phyloP scores from a whole-genome alignment of 35 echinoderm and acorn worm species.

The Nesometra sesokonis region DNA sequence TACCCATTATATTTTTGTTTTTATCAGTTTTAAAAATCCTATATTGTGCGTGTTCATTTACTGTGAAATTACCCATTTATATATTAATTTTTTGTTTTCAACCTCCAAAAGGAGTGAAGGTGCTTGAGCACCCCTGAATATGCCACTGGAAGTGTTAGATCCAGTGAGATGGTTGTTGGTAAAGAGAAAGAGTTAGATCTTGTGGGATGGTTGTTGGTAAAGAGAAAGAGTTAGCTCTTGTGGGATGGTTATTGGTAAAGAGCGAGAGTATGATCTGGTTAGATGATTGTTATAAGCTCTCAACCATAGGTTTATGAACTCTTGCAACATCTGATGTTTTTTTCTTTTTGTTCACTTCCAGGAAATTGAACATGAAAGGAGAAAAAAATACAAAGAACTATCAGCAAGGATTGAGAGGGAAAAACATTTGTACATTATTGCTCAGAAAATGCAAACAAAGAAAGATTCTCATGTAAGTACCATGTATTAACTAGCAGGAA shows the following conservation, averaged over 20 bases:
- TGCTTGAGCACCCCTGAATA: neutral
- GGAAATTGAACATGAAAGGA: conserved; percentile 24
- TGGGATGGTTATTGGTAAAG: neutral
- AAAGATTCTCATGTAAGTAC: conserved; percentile 28
- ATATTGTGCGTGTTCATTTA: no score
- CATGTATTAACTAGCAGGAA: no score
- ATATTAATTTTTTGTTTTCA: no score
- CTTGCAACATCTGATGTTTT: no score
- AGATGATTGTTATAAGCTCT: neutral
- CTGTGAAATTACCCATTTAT: no score
- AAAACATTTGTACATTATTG: conserved; percentile 47
- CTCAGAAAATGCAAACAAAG: conserved; percentile 50
- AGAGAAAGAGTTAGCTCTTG: neutral
- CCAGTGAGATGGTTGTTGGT: neutral
- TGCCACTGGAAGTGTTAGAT: neutral
- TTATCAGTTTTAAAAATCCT: no score
- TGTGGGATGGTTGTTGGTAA: neutral
- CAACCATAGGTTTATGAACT: no score
- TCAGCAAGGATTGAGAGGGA: conserved; percentile 44
- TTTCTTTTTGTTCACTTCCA: conserved; percentile 16
- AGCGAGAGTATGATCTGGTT: neutral
- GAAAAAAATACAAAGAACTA: conserved; percentile 53
- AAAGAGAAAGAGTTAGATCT: neutral
- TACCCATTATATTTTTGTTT: no score
- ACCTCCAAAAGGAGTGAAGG: no score